Evolutionary conservation across 2,113 vertebrate species (phyloP).

Genomic region (Austrofundulus limnaeus): DNA sequence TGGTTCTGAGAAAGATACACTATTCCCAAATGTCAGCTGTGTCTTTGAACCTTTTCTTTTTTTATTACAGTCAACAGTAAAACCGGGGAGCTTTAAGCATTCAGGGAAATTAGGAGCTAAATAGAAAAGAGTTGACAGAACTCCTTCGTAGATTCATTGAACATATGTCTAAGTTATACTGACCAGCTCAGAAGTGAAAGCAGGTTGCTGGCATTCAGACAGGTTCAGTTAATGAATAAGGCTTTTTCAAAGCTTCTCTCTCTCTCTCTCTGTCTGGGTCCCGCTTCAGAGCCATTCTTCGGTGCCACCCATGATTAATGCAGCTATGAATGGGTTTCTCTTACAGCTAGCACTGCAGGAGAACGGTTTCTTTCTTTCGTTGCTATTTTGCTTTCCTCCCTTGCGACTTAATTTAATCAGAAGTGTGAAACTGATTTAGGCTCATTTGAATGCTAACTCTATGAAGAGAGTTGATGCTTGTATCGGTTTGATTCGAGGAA

Average conservation of each 20-base stretch:
- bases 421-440: conserved; percentile 63
- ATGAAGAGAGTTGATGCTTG: conserved; percentile 40
- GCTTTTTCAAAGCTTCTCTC: conserved; percentile 33
- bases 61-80: background rate
- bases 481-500: conserved; percentile 39
- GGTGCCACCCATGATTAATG: conserved; percentile 70
- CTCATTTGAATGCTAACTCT: conserved; percentile 62
- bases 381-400: conserved; percentile 54
- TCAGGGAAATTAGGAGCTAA: conserved; percentile 5
- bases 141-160: background rate
- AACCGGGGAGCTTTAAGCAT: background rate
- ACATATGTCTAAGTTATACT: conserved; percentile 13
- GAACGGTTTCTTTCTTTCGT: conserved; percentile 47
- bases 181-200: conserved; percentile 21
- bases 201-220: conserved; percentile 23
- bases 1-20: background rate
- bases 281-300: conserved; percentile 50
- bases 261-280: conserved; percentile 29
- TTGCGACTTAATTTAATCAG: conserved; percentile 60
- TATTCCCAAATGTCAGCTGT: background rate
- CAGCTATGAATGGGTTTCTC: conserved; percentile 61
- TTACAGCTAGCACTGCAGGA: conserved; percentile 53
- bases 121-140: background rate
- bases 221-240: conserved; percentile 12
- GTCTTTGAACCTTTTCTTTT: background rate